These are phyloP conservation scores for Hirudinaria manillensis DNA, from an alignment of 2,888 invertebrate species.

Conservation along the genomic window DNA sequence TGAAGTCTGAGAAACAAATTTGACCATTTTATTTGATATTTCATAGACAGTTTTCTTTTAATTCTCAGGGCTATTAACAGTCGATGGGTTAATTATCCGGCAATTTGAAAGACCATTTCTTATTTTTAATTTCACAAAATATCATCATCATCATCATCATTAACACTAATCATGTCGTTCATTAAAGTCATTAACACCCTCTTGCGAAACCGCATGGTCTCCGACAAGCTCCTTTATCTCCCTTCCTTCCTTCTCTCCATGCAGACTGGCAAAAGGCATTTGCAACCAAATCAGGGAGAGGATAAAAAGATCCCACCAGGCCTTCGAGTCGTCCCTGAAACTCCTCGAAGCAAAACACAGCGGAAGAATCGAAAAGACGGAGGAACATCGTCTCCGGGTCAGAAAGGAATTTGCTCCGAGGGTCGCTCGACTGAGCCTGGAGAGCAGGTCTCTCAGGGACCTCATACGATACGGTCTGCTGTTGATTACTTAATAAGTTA, in stretches of 20 bases:
- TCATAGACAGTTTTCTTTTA: too few species aligned
- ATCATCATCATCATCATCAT: too few species aligned
- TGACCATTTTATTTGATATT: too few species aligned
- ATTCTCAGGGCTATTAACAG: too few species aligned
- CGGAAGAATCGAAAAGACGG: constrained; percentile 70
- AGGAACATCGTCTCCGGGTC: constrained; percentile 64
- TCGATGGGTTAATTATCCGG: too few species aligned
- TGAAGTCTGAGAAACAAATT: too few species aligned
- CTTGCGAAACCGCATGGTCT: too few species aligned
- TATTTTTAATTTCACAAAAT: too few species aligned
- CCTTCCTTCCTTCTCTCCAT: constrained; percentile 12
- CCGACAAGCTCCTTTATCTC: background rate
- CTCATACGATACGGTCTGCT: constrained; percentile 65
- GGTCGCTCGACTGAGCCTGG: constrained; percentile 73
- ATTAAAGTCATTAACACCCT: too few species aligned
- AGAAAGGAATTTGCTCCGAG: constrained; percentile 70
- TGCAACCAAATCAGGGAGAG: constrained; percentile 71
- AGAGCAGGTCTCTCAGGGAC: constrained; percentile 76
- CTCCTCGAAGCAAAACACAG: constrained; percentile 59
- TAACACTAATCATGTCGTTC: too few species aligned
- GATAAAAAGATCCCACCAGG: constrained; percentile 70
- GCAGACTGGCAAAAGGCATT: constrained; percentile 66
- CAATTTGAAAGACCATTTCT: too few species aligned
- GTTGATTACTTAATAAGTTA: background rate
- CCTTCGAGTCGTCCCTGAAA: constrained; percentile 68